Conservation (phyloP, 2,888 invertebrate genomes). For the Acanthococcus lagerstroemiae region DNA sequence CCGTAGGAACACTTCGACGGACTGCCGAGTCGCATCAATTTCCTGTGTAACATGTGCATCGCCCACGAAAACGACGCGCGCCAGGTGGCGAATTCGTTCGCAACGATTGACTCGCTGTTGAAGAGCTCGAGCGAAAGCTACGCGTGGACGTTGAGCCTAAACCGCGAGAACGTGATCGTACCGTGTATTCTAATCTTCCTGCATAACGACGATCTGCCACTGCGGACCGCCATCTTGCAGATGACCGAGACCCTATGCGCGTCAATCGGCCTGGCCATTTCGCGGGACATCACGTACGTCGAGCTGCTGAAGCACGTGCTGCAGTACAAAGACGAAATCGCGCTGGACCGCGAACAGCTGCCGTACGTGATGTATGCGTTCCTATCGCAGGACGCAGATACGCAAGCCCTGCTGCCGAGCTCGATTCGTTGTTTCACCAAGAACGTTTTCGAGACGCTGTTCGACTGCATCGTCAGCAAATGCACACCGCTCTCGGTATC, state of each 20-base stretch:
- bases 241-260: constrained; percentile 44
- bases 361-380: constrained; percentile 40
- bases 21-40: background rate
- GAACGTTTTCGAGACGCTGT: constrained; percentile 37
- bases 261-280: constrained; percentile 27
- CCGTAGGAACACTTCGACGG: constrained; percentile 5
- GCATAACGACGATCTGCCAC: constrained; percentile 46
- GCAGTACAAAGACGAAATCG: constrained; percentile 50
- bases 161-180: constrained; percentile 45
- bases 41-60: constrained; percentile 18
- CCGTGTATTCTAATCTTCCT: constrained; percentile 50
- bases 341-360: constrained; percentile 57
- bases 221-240: constrained; percentile 50
- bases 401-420: constrained; percentile 6
- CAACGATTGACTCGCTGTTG: constrained; percentile 6
- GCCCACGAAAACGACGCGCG: background rate
- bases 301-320: constrained; percentile 45
- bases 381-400: constrained; percentile 3
- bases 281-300: background rate
- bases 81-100: background rate
- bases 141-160: constrained; percentile 41
- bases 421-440: constrained; percentile 33
- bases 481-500: constrained; percentile 44
- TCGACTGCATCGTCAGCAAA: constrained; percentile 42
- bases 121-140: constrained; percentile 4